These are phyloP conservation scores for Actinia equina DNA, from an alignment of 64 coral and sea anemone genomes.

Conservation along the genomic window DNA sequence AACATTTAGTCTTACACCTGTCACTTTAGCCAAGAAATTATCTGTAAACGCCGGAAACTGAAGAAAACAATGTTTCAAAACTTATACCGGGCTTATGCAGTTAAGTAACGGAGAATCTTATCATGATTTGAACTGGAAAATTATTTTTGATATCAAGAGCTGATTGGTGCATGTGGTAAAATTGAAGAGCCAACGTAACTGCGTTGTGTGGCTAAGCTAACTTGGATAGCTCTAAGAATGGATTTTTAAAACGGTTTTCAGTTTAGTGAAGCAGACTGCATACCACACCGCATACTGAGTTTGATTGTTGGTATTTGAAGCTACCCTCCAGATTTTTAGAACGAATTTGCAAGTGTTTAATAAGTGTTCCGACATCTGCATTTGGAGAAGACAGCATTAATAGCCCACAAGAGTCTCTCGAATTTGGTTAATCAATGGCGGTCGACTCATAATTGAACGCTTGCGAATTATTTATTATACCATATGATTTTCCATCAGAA, in stretches of 20 bases:
- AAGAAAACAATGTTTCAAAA: no score
- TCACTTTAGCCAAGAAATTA: not conserved
- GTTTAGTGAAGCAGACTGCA: not conserved
- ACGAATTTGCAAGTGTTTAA: not conserved
- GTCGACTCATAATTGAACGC: not conserved
- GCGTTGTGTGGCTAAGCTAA: no score
- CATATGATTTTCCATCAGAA: not conserved
- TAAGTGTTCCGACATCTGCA: not conserved
- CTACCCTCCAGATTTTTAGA: not conserved
- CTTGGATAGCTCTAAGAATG: no score
- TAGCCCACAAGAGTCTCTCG: constrained; percentile 9
- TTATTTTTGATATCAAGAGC: no score
- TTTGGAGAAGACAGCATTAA: not conserved
- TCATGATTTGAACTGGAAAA: no score
- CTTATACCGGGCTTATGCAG: no score
- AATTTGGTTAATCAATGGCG: constrained; percentile 7
- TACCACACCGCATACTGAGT: not conserved
- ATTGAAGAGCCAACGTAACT: no score
- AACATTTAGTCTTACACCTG: not conserved
- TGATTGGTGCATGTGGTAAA: no score
- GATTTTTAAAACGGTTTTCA: no score
- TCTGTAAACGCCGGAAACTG: not conserved
- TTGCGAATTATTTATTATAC: constrained; percentile 3
- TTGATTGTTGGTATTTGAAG: not conserved
- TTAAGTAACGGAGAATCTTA: no score